Conservation (phyloP, 2,797 vertebrate species). For the Channallabes apus region DNA sequence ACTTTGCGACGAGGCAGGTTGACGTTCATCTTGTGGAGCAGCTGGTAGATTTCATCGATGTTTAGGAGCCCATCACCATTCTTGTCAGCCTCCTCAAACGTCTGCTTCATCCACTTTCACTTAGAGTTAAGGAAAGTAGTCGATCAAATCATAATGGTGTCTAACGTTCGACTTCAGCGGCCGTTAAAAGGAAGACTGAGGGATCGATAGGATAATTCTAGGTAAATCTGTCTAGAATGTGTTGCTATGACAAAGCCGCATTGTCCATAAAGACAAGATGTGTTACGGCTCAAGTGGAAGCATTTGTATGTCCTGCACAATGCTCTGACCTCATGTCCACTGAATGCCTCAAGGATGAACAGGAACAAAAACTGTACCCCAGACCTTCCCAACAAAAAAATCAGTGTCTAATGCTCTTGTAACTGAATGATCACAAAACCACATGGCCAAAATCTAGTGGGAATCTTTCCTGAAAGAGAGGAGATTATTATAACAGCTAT, state of each 20-base stretch:
- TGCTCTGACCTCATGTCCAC: too few species aligned
- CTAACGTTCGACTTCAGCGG: neutral
- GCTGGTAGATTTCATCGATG: slow-evolving; percentile 96
- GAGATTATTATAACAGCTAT: neutral
- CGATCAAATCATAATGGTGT: neutral
- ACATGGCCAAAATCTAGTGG: neutral
- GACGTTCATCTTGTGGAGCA: slow-evolving; percentile 96
- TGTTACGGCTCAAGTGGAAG: too few species aligned
- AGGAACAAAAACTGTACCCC: too few species aligned
- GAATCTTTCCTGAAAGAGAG: neutral
- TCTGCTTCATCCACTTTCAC: slow-evolving; percentile 94
- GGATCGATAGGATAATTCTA: neutral
- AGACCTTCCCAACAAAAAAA: too few species aligned
- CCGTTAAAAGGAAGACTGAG: neutral
- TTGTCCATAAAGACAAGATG: too few species aligned
- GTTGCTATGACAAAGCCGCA: too few species aligned
- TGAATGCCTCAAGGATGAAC: too few species aligned
- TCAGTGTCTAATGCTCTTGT: too few species aligned
- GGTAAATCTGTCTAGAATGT: neutral
- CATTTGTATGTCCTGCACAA: too few species aligned
- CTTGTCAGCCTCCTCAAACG: slow-evolving; percentile 97
- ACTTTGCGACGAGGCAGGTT: slow-evolving; percentile 95
- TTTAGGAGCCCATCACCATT: slow-evolving; percentile 94
- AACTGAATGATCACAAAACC: neutral
- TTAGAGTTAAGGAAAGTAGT: slow-evolving; percentile 76